Evolutionary conservation across 2,888 invertebrate species (phyloP), one percentile per base, ranked within the genome.

Genomic region (Temnothorax rugatulus): DNA sequence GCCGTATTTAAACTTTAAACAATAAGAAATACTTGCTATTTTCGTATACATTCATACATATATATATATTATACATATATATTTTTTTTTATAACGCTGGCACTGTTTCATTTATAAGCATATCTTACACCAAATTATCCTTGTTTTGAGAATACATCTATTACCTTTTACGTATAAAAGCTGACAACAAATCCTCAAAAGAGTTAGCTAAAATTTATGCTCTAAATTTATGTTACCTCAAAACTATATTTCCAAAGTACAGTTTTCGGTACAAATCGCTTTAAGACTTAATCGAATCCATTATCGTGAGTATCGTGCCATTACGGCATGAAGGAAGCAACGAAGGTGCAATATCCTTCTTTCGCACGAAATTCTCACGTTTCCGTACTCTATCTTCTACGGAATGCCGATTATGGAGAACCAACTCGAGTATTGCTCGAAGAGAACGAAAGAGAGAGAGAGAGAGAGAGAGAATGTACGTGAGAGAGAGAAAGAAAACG

Each of bases 331-430:
- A 73, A 41, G 44, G 54, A 29, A 57, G 54, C 69, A 57, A 71
- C 11, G 57, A 71, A 25, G 18, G 57, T 47, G 47, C 73, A 73
- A 81, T 81, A 81, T 61, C 47, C 47, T 21, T 79, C 47, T 73
- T 81, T 81, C 59, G 13, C 21, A 61, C 38, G 34, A 81, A 61
- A 81, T 81, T 81, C 73, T 73, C 79, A 81, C 79, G 79, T 81
- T 34, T n/a, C 21, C 44, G 79, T n/a, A 52, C 59, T 73, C 59
- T 44, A 47, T 81, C 73, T 81, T 7, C 73, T 1, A 18, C 38
- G 79, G 79, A 81, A 81, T 81, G 79, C 59, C 59, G 79, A 73
- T 79, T 79, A 79, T 79, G 47, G 79, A 50, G 47, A 59, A 25
- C 47, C 34, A 69, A 71, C 73, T 44, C 21, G 59, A 71, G 73